Conservation (phyloP, 2,888 invertebrate genomes). For the Pherbina coryleti region DNA sequence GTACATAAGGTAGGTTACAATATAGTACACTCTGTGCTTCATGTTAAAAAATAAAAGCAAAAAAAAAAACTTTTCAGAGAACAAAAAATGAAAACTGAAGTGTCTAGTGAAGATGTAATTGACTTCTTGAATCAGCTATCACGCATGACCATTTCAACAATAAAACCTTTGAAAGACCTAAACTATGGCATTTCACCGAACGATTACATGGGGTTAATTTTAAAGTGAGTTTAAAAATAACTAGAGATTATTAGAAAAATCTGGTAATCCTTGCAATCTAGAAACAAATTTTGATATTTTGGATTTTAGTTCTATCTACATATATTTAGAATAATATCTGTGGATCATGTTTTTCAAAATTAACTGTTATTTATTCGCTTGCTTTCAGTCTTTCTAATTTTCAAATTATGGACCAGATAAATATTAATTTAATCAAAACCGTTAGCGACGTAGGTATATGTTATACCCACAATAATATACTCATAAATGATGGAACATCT, state of each 20-base stretch:
- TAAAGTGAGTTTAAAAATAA: neutral
- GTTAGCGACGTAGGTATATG: constrained; percentile 5
- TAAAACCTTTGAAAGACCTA: neutral
- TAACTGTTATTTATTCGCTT: neutral
- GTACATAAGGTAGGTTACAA: neutral
- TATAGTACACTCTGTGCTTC: neutral
- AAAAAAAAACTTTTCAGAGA: neutral
- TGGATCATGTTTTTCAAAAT: too few relatives aligned
- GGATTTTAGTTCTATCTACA: neutral
- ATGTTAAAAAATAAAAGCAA: too few relatives aligned
- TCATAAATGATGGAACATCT: neutral
- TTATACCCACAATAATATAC: neutral
- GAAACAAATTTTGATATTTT: neutral
- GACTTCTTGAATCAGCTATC: neutral
- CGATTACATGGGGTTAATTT: neutral
- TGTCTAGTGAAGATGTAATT: neutral
- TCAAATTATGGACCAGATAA: neutral
- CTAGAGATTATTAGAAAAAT: neutral
- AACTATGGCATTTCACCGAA: constrained; percentile 1
- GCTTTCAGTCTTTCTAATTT: neutral
- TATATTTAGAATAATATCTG: too few relatives aligned
- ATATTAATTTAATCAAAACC: neutral
- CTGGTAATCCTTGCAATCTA: neutral
- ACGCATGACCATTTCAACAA: neutral
- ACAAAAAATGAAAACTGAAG: neutral